Conservation (phyloP, 1,140 invertebrate genomes). For the Drepana arcuata region DNA sequence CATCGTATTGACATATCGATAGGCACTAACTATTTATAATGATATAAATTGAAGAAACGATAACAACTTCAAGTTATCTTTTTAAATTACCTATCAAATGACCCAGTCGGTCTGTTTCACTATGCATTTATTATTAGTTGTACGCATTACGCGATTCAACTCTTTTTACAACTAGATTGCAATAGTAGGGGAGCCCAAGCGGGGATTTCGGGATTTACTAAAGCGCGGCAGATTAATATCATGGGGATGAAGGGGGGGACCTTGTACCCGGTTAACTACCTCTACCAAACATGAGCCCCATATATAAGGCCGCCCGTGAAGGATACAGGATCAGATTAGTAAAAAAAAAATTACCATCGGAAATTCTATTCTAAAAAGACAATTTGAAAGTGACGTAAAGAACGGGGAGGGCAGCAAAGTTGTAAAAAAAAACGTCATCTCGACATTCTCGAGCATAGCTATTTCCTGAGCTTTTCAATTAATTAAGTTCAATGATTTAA, state of each 20-base stretch:
- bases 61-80: too few species aligned
- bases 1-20: too few species aligned
- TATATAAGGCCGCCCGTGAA: slow-evolving; percentile 1
- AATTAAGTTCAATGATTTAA: background rate
- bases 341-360: background rate
- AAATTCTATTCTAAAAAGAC: background rate
- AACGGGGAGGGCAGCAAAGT: background rate
- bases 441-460: background rate
- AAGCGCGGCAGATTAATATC: too few species aligned
- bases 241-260: background rate
- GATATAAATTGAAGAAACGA: too few species aligned
- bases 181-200: too few species aligned
- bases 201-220: too few species aligned
- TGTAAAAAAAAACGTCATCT: background rate
- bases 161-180: too few species aligned
- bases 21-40: too few species aligned
- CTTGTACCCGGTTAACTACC: background rate
- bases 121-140: too few species aligned
- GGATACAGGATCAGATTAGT: slow-evolving; percentile 5
- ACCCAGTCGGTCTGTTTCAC: too few species aligned
- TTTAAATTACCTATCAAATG: too few species aligned
- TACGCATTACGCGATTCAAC: too few species aligned
- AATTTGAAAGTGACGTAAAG: background rate
- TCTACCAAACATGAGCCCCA: background rate
- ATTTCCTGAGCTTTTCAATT: background rate